phyloP scores from a whole-genome alignment of 2,113 vertebrate genomes.

The Macquaria australasica region DNA sequence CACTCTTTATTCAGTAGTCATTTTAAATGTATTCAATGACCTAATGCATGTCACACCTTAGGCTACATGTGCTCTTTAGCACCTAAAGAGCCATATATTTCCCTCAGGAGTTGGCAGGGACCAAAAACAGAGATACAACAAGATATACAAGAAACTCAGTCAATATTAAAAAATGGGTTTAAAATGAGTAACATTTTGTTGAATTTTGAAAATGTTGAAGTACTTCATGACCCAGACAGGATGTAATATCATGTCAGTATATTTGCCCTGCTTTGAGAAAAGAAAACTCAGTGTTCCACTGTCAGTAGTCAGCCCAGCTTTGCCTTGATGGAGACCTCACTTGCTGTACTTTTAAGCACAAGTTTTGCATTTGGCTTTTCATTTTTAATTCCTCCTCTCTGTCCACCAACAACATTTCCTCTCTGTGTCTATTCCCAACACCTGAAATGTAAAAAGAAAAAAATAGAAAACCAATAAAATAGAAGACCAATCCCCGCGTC shows the following conservation, averaged over 20 bases:
- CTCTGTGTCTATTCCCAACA: neutral
- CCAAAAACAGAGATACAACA: too few relatives aligned
- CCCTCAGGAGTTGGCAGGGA: too few relatives aligned
- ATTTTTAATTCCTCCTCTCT: neutral
- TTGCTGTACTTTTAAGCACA: neutral
- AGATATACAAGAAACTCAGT: too few relatives aligned
- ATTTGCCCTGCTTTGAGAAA: neutral
- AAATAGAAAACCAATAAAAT: neutral
- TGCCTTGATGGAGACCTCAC: neutral
- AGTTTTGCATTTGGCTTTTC: neutral
- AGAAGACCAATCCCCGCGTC: neutral
- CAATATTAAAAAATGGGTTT: neutral
- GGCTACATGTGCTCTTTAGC: conserved; percentile 1
- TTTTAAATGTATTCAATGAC: conserved; percentile 12
- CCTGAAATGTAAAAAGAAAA: neutral
- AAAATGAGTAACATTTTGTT: neutral
- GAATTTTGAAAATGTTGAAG: neutral
- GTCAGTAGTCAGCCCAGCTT: neutral
- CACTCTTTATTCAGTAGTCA: neutral
- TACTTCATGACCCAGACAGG: neutral
- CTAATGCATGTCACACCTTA: neutral
- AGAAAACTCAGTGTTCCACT: neutral
- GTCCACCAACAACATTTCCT: neutral
- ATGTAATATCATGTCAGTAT: neutral
- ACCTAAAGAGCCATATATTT: neutral